These are phyloP conservation scores for Cactoblastis cactorum DNA, from an alignment of 2,888 invertebrate species.

Conservation along the genomic window DNA sequence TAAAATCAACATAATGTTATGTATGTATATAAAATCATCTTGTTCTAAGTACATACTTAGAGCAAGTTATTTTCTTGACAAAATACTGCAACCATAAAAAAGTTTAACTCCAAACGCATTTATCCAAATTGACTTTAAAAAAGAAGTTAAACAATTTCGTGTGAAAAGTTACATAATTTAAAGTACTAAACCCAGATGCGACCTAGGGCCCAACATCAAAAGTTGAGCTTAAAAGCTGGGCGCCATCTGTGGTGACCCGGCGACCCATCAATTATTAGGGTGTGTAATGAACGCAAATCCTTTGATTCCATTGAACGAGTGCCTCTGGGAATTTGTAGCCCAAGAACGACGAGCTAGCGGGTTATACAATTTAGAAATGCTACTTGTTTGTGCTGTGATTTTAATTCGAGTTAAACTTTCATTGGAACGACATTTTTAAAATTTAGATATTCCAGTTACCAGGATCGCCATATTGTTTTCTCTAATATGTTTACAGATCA, in stretches of 20 bases:
- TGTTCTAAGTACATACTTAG: no score
- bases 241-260: slow-evolving; percentile 25
- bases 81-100: no score
- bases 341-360: slow-evolving; percentile 28
- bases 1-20: no score
- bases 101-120: neutral
- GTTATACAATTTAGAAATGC: neutral
- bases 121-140: neutral
- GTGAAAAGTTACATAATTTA: neutral
- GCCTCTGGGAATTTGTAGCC: slow-evolving; percentile 45
- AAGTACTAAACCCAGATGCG: slow-evolving; percentile 2
- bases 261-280: slow-evolving; percentile 68
- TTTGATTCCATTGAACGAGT: slow-evolving; percentile 76
- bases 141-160: neutral
- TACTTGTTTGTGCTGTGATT: no score
- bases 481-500: no score
- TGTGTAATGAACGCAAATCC: slow-evolving; percentile 75
- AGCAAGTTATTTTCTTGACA: no score
- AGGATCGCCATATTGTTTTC: no score
- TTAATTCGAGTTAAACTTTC: neutral
- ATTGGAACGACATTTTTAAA: no score
- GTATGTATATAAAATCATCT: no score
- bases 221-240: slow-evolving; percentile 22
- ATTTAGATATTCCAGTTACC: no score
- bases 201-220: slow-evolving; percentile 7